Base-by-base conservation (phyloP, 2,113 vertebrate genomes). In the Elachura formosa region DNA sequence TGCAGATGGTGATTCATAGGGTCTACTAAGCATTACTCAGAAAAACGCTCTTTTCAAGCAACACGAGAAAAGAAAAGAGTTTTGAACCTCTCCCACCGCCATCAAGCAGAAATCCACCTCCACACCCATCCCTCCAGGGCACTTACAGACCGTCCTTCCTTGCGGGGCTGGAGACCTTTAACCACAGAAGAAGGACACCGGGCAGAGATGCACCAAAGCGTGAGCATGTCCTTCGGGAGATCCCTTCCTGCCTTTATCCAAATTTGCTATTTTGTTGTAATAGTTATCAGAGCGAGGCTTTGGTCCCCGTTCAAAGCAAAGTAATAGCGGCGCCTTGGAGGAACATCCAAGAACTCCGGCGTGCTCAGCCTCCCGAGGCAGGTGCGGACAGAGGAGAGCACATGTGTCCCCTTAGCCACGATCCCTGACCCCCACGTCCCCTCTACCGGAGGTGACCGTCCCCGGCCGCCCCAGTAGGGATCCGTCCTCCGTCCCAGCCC, bases 1-100 rank as follows among this genome's bases (percentile, higher is more conserved):
- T 88, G 95, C 91, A 78, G 91, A 88, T 93, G 95, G 90, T 97
- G 96, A 95, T 95, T 96, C 96, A 95, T 24, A 87, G 66, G 77
- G 55, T 77, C 91, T 87, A 86, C 72, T 9, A 86, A 85, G 67
- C 72, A 93, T 92, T 92, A 89, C 87, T 93, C 89, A 92, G 93
- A 92, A 87, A 90, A 96, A 90, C 56, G 38, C 77, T 90, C 84
- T 96, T 90, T 66, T 85, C 75, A 45, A 89, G 85, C 62, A 14
- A 49, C 46, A 79, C 34, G 66, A 91, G 89, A 68, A 77, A 68
- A 5, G 9, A 69, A 61, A 79, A 80, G 80, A 92, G 93, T 95
- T 92, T 97, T 88, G 86, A 91, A 91, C 48, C 66, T 74, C 87
- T 83, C 86, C 88, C 76, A 87, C 52, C 5, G 36, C 66, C 87